A percentile compares a stretch with the other conserved stretches of the same genome.
Evolutionary conservation across 2,888 invertebrate species (phyloP).

Genomic region (Archaeoteleia sp.): DNA sequence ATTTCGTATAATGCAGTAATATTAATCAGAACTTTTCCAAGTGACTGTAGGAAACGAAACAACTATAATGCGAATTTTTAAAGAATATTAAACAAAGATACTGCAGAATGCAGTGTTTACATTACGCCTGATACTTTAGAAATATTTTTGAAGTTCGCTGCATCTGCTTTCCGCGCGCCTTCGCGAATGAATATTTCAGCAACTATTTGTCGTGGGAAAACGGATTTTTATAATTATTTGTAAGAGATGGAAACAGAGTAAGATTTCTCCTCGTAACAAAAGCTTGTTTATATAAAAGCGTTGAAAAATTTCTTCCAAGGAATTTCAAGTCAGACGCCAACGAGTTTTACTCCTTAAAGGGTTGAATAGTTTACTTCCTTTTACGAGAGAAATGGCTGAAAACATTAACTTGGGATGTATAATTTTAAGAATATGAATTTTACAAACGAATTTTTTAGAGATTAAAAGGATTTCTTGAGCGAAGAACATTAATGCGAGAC

Average conservation of each 20-base stretch:
- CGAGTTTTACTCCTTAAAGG: conserved; percentile 19
- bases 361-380: conserved; percentile 13
- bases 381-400: conserved; percentile 17
- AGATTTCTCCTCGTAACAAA: conserved; percentile 4
- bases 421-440: conserved; percentile 22
- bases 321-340: conserved; percentile 8
- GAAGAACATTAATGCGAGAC: too few relatives aligned
- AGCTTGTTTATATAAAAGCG: conserved; percentile 3
- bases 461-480: too few relatives aligned
- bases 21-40: too few relatives aligned
- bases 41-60: conserved; percentile 6
- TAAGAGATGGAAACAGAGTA: neutral
- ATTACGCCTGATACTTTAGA: neutral
- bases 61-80: conserved; percentile 8
- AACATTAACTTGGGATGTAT: conserved; percentile 14
- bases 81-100: conserved; percentile 10
- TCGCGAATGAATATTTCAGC: conserved; percentile 20
- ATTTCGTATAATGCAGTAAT: too few relatives aligned
- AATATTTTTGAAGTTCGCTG: conserved; percentile 19
- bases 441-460: too few relatives aligned
- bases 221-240: too few relatives aligned
- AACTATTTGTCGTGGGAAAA: neutral
- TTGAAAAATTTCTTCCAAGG: conserved; percentile 7
- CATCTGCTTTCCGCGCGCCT: conserved; percentile 3
- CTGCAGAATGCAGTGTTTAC: conserved; percentile 21